Conservation (phyloP, 2,797 vertebrate genomes). For the Ceryle rudis region DNA sequence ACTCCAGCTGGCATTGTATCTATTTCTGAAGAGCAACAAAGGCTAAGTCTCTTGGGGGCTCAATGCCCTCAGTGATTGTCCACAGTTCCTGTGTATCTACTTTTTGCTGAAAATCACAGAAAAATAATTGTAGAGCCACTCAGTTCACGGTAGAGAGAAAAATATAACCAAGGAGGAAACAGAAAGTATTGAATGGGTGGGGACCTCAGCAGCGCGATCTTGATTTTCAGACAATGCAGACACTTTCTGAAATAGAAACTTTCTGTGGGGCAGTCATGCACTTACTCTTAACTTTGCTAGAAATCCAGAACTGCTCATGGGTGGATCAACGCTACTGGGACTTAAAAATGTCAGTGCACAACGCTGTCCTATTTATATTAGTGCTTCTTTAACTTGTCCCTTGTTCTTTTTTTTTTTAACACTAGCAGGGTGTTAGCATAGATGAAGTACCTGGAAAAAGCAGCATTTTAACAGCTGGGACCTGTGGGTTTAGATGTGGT, state of each 20-base stretch:
- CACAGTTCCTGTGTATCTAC: not conserved
- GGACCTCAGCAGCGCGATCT: not conserved
- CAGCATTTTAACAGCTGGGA: not conserved
- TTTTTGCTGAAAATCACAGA: not conserved
- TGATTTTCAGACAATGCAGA: constrained; percentile 12
- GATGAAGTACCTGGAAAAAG: not conserved
- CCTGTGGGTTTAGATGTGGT: not conserved
- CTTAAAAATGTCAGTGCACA: not conserved
- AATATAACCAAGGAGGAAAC: not conserved
- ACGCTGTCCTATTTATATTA: not conserved
- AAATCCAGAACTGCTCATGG: not conserved
- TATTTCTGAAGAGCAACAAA: not conserved
- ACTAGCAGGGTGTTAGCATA: not conserved
- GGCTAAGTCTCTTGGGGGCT: not conserved
- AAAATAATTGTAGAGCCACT: not conserved
- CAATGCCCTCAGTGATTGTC: not conserved
- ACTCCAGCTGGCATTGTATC: not conserved
- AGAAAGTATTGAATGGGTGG: not conserved
- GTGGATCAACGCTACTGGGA: not conserved
- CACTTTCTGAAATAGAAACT: not conserved
- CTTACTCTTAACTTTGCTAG: not conserved
- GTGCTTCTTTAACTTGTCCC: not conserved
- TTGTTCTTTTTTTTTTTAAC: not conserved
- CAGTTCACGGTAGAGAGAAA: not conserved
- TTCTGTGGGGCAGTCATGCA: not conserved